Conservation (phyloP, 2,888 invertebrate genomes). For the Platycnemis pennipes region DNA sequence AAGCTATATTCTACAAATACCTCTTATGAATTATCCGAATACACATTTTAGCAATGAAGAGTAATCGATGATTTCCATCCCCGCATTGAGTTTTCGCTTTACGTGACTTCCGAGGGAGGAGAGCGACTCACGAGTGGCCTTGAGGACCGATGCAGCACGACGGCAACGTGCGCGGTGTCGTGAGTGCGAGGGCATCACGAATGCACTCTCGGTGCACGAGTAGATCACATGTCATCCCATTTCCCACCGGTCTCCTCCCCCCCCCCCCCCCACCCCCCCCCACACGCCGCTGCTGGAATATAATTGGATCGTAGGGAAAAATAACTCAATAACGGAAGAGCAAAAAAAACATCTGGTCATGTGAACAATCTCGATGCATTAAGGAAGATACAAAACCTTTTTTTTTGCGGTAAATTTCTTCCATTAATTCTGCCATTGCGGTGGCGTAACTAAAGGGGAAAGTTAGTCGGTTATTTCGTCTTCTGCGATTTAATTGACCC, state of each 20-base stretch:
- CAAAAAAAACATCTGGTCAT: not conserved
- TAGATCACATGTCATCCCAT: not conserved
- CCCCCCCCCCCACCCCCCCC: not conserved
- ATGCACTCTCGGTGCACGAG: not conserved
- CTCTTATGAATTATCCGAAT: no score
- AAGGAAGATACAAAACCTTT: not conserved
- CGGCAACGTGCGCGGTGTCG: not conserved
- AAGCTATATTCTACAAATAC: no score
- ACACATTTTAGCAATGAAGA: no score
- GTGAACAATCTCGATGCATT: not conserved
- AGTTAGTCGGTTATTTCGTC: no score
- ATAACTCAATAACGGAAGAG: slow-evolving; percentile 41
- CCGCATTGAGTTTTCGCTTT: no score
- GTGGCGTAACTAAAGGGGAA: not conserved
- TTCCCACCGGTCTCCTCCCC: not conserved
- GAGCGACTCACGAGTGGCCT: not conserved
- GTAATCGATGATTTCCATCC: no score
- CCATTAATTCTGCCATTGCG: not conserved
- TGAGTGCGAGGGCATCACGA: not conserved
- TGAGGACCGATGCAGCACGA: not conserved
- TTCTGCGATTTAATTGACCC: not conserved
- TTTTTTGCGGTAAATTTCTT: not conserved
- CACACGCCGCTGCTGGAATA: not conserved
- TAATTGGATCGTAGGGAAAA: slow-evolving; percentile 51
- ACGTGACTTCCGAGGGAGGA: no score